Conservation (phyloP, 2,888 invertebrate species). For the Philereme vetulata region DNA sequence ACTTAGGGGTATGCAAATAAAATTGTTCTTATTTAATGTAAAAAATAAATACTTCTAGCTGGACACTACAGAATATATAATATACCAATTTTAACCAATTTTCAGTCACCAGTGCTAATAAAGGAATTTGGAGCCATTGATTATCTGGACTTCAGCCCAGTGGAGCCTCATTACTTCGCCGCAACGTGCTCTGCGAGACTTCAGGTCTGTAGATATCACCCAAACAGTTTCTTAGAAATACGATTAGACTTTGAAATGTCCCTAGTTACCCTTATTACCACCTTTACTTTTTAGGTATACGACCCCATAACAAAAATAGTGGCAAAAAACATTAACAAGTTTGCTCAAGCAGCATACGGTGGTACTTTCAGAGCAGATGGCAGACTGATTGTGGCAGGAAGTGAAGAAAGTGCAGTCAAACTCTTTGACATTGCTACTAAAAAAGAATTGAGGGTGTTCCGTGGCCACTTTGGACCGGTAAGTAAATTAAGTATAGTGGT, state of each 20-base stretch:
- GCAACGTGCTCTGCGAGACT: slow-evolving; percentile 96
- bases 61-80: too few relatives aligned
- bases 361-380: slow-evolving; percentile 93
- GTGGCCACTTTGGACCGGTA: slow-evolving; percentile 91
- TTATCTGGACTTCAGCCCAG: slow-evolving; percentile 94
- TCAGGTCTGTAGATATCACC: slow-evolving; percentile 66
- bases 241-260: neutral
- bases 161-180: slow-evolving; percentile 95
- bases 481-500: slow-evolving; percentile 42
- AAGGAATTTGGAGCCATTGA: slow-evolving; percentile 97
- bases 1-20: slow-evolving; percentile 87
- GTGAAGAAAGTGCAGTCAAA: slow-evolving; percentile 93
- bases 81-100: slow-evolving; percentile 25
- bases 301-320: slow-evolving; percentile 93
- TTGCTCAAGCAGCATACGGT: slow-evolving; percentile 93
- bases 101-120: slow-evolving; percentile 90
- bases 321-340: slow-evolving; percentile 91
- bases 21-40: neutral
- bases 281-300: slow-evolving; percentile 85
- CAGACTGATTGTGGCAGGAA: slow-evolving; percentile 92
- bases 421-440: slow-evolving; percentile 94
- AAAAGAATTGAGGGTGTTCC: slow-evolving; percentile 92
- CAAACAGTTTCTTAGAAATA: neutral
- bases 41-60: too few relatives aligned
- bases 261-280: slow-evolving; percentile 1